These are phyloP conservation scores for Perognathus longimembris DNA, from an alignment of 2,113 vertebrate species.

Conservation along the genomic window DNA sequence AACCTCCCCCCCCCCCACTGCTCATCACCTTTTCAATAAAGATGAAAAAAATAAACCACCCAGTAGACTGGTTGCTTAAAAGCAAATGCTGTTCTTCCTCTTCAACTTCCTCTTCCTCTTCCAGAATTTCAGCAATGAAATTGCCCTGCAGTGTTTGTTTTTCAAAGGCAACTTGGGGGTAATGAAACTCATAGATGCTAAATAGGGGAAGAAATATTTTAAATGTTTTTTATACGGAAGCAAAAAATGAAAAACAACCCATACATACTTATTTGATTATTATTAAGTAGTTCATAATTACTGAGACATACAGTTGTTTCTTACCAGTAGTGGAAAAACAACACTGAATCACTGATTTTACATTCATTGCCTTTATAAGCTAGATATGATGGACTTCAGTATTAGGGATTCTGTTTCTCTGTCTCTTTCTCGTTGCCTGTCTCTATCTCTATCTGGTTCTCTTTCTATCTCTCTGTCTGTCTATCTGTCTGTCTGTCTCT, in stretches of 20 bases:
- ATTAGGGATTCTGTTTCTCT: not conserved
- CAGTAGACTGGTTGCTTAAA: constrained; percentile 9
- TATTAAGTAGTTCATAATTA: no score
- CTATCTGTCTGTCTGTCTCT: no score
- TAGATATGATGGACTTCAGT: not conserved
- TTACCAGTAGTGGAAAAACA: constrained; percentile 41
- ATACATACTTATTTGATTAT: no score
- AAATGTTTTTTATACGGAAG: no score
- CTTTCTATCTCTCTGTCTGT: no score
- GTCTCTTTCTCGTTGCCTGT: not conserved
- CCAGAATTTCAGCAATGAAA: not conserved
- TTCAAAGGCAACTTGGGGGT: not conserved
- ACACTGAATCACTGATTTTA: constrained; percentile 56
- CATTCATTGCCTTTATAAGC: constrained; percentile 39
- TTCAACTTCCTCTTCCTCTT: not conserved
- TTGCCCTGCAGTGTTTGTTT: not conserved
- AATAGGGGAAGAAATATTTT: no score
- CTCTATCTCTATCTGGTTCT: not conserved
- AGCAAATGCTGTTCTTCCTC: not conserved
- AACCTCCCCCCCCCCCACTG: no score
- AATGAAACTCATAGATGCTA: not conserved
- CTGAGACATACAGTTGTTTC: constrained; percentile 37
- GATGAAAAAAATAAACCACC: no score
- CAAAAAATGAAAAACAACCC: constrained; percentile 18
- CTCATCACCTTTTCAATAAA: no score